A percentile compares a stretch with the other conserved stretches of the same genome.
Conservation (phyloP, 2,888 invertebrate species). For the Sphinx pinastri region DNA sequence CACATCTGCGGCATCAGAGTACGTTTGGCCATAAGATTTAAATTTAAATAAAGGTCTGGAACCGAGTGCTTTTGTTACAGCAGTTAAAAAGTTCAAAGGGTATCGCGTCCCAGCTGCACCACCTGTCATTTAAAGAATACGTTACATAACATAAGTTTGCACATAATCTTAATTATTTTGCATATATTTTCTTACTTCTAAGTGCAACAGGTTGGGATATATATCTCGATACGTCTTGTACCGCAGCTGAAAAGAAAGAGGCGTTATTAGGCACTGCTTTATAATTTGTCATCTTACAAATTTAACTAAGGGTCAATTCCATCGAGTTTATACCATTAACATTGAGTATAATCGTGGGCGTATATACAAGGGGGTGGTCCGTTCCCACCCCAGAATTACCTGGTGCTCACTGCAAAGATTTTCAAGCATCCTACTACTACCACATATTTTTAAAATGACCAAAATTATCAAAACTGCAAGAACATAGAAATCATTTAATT, state of each 20-base stretch:
- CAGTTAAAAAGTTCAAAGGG: slow-evolving; percentile 53
- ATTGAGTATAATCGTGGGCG: too few relatives aligned
- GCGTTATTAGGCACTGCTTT: neutral
- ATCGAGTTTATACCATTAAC: too few relatives aligned
- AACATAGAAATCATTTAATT: too few relatives aligned
- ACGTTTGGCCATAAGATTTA: slow-evolving; percentile 58
- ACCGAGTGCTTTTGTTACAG: slow-evolving; percentile 58
- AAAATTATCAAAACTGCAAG: too few relatives aligned
- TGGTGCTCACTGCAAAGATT: too few relatives aligned
- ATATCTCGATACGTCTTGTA: slow-evolving; percentile 57
- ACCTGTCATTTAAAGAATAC: slow-evolving; percentile 45
- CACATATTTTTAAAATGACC: too few relatives aligned
- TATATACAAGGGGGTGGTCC: too few relatives aligned
- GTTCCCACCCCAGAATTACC: too few relatives aligned
- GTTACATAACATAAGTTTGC: neutral
- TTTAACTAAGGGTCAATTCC: too few relatives aligned
- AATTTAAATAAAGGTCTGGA: slow-evolving; percentile 55
- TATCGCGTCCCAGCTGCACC: slow-evolving; percentile 64
- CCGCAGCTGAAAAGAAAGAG: slow-evolving; percentile 48
- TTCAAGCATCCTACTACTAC: too few relatives aligned
- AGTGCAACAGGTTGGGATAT: slow-evolving; percentile 64
- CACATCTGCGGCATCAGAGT: slow-evolving; percentile 60
- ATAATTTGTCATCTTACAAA: neutral
- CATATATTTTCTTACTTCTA: slow-evolving; percentile 55
- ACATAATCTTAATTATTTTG: neutral